Percentiles rank a stretch among this genome's conserved stretches.
Evolutionary conservation across 1,140 invertebrate species (phyloP).

Genomic region (Drosophila kikkawai): DNA sequence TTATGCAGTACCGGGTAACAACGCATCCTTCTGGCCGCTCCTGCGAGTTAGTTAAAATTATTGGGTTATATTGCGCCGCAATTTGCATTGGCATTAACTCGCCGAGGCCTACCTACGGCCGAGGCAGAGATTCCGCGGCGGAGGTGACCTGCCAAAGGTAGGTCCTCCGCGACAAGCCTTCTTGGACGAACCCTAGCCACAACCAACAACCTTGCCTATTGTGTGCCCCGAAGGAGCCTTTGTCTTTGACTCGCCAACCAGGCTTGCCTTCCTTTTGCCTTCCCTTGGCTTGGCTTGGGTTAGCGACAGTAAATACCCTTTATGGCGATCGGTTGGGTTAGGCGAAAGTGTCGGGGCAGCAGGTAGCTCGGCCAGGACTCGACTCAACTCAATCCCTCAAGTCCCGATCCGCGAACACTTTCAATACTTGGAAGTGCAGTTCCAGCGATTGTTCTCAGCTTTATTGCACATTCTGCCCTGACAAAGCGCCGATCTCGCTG

Average conservation of each 20-base stretch:
- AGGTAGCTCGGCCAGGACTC: not conserved
- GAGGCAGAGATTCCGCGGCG: not conserved
- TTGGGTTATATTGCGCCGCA: slow-evolving; percentile 83
- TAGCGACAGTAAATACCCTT: slow-evolving; percentile 82
- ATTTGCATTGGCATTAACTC: slow-evolving; percentile 84
- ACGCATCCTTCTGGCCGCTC: slow-evolving; percentile 25
- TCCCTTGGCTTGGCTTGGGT: slow-evolving; percentile 24
- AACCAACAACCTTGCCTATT: slow-evolving; percentile 82
- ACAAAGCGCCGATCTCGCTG: slow-evolving; percentile 82
- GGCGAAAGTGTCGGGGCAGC: slow-evolving; percentile 23
- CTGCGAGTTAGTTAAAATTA: slow-evolving; percentile 78
- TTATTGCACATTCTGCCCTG: slow-evolving; percentile 71
- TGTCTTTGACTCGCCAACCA: slow-evolving; percentile 52
- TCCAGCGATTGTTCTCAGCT: slow-evolving; percentile 36
- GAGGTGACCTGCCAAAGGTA: slow-evolving; percentile 50
- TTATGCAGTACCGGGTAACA: slow-evolving; percentile 64
- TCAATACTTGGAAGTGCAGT: slow-evolving; percentile 54
- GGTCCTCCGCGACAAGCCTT: slow-evolving; percentile 60
- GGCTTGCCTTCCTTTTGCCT: slow-evolving; percentile 7
- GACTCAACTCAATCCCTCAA: slow-evolving; percentile 10
- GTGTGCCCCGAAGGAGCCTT: slow-evolving; percentile 54
- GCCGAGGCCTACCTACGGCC: slow-evolving; percentile 19
- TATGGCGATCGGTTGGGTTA: slow-evolving; percentile 52
- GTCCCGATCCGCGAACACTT: slow-evolving; percentile 24
- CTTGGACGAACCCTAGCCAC: slow-evolving; percentile 63